Percentiles rank a stretch among this genome's conserved stretches.
phyloP scores from a whole-genome alignment of 1,140 invertebrate species.

The Belonocnema kinseyi region DNA sequence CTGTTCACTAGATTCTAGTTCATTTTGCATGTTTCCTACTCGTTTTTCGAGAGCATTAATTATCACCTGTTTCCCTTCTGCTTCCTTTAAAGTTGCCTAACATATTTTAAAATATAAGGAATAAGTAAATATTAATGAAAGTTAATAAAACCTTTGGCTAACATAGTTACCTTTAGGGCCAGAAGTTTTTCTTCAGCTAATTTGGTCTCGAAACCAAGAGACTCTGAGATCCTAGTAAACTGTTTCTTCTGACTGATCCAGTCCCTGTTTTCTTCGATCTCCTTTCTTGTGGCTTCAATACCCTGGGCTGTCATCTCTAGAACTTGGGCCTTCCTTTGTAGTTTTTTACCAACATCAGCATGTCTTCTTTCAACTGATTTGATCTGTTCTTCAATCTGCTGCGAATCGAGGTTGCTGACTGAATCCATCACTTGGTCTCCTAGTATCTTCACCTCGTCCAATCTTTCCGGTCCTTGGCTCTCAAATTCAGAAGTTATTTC shows the following conservation, averaged over 20 bases:
- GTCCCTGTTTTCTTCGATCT: constrained; percentile 84
- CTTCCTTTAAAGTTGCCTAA: constrained; percentile 85
- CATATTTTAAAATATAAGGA: constrained; percentile 40
- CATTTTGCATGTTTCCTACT: constrained; percentile 87
- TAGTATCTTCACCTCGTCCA: constrained; percentile 82
- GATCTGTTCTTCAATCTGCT: constrained; percentile 91
- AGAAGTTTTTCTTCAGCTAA: constrained; percentile 84
- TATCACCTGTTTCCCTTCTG: constrained; percentile 88
- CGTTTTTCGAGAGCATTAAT: constrained; percentile 89
- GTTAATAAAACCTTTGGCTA: neutral
- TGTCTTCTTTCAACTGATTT: constrained; percentile 89
- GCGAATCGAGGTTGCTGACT: constrained; percentile 90
- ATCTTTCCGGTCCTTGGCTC: constrained; percentile 79
- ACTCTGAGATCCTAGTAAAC: constrained; percentile 80
- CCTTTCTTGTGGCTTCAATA: constrained; percentile 84
- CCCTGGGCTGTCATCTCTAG: constrained; percentile 88
- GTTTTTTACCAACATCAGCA: constrained; percentile 88
- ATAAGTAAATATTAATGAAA: too few relatives aligned
- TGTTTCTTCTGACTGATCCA: constrained; percentile 88
- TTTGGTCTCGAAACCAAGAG: constrained; percentile 85
- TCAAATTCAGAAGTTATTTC: constrained; percentile 84
- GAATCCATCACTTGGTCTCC: constrained; percentile 85
- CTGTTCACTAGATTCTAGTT: constrained; percentile 88
- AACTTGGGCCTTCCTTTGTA: constrained; percentile 88
- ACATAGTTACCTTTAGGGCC: constrained; percentile 77